A percentile compares a stretch with the other conserved stretches of the same genome.
phyloP scores from a whole-genome alignment of 2,888 invertebrate genomes.

The Smittia sp. region DNA sequence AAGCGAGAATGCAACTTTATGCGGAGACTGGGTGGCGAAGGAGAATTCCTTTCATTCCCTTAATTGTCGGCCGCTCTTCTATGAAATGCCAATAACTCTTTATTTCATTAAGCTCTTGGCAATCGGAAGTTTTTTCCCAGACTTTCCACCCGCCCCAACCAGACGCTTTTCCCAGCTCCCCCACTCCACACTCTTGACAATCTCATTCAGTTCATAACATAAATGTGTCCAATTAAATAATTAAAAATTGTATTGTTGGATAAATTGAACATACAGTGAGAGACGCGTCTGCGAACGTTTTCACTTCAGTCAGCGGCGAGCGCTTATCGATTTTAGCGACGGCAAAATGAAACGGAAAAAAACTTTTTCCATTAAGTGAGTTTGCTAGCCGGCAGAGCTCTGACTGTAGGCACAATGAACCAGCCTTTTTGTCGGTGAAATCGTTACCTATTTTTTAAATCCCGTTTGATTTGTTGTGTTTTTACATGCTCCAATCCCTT shows the following conservation, averaged over 20 bases:
- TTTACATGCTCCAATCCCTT: neutral
- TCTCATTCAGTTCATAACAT: conserved; percentile 32
- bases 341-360: conserved; percentile 30
- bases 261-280: conserved; percentile 12
- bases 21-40: neutral
- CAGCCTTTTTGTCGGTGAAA: neutral
- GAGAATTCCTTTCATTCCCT: conserved; percentile 1
- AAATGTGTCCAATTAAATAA: conserved; percentile 41
- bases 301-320: neutral
- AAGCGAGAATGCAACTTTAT: neutral
- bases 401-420: neutral
- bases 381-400: neutral
- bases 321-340: conserved; percentile 29
- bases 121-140: conserved; percentile 6
- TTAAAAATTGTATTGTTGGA: conserved; percentile 27
- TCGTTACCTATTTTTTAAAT: conserved; percentile 12
- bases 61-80: neutral
- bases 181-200: neutral
- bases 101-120: neutral
- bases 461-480: conserved; percentile 4
- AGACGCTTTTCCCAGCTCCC: neutral
- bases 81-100: conserved; percentile 17
- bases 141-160: neutral
- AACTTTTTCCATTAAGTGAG: conserved; percentile 1
- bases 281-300: neutral